Evolutionary conservation across 2,888 invertebrate genomes (phyloP), one percentile per base, ranked within the genome.

Genomic region (Ctenicera cuprea): DNA sequence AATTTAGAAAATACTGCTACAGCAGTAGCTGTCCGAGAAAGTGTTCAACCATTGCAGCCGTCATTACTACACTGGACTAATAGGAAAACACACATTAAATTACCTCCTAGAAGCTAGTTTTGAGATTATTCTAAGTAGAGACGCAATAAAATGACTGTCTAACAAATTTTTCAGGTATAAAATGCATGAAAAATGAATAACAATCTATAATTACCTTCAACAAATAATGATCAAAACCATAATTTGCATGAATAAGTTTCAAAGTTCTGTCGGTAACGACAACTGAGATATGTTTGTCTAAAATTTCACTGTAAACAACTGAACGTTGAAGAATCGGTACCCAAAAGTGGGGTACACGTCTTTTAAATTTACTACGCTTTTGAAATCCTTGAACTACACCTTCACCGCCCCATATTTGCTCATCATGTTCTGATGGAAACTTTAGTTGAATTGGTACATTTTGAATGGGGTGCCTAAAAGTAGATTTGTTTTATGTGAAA

Each of bases 401-500:
- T 89, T 99, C 99, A 8, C 99, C 99, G 76, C 98, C 99, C 98
- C 98, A 99, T 77, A 99, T 89, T 37, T 98, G 98, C 52, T 92
- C 83, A 84, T 98, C 89, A 69, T 93, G 89, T 88, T 98, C 96
- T 43, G 90, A 88, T 0, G 98, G 95, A 85, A 91, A 94, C 77
- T 91, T 90, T 0, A 97, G 83, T 0, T 94, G 95, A 33, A 98
- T 86, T 33, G 94, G 91, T 48, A 92, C 82, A 88, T 96, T 94
- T 84, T 96, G 94, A 61, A 96, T 88, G 0, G 93, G 93, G 71
- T 87, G 84, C 11, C 92, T 92, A 78, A 11, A 76, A 18, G 26
- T 43, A 16, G 33, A 14, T 41, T n/a, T 14, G 3, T 41, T 41
- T 3, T 14, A 14, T 41, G 2, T 41, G n/a, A 14, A 41, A 41